Evolutionary conservation across 2,113 vertebrate genomes (phyloP), one percentile per base, ranked within the genome.

Genomic region (Amazona guildingii): DNA sequence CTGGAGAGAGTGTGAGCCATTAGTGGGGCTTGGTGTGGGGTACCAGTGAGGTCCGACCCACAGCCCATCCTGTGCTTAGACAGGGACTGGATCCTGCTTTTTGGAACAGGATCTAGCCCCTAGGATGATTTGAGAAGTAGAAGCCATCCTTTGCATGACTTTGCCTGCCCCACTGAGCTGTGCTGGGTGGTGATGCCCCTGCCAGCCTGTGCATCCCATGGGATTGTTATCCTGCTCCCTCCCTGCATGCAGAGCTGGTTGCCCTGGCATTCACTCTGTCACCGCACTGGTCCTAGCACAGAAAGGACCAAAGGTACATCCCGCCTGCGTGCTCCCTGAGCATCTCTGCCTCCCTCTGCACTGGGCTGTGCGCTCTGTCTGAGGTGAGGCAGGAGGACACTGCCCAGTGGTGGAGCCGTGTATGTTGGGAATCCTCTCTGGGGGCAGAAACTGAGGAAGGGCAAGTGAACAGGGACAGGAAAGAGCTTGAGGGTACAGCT

Each of bases 321-420:
- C 52, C 1, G 1, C 19, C 49, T 12, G 16, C 80, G 9, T 0
- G 9, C 19, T 48, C 20, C 21, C 37, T 2, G 1, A 41, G 20
- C 59, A 20, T 13, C 59, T 29, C 35, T 10, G 1, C n/a, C 37
- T 13, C 52, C 57, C 11, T 6, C n/a, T 11, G 64, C 11, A 2
- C 44, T 27, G 51, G 57, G 41, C 44, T 33, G 29, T 27, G 41
- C 0, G 3, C 19, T 46, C 28, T 17, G 39, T 3, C 21, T 5
- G 1, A 33, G 57, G 29, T 14, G 28, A 43, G 49, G 15, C 7
- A 1, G 7, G 23, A 81, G 37, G n/a, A 29, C 10, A 4, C 8
- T 54, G 75, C 11, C 29, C 8, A 27, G 37, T 8, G n/a, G 31
- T 31, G 48, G 21, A 55, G 17, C 2, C 1, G 5, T 5, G 10